Base-by-base conservation (phyloP, 2,113 vertebrate species). In the Candoia aspera region DNA sequence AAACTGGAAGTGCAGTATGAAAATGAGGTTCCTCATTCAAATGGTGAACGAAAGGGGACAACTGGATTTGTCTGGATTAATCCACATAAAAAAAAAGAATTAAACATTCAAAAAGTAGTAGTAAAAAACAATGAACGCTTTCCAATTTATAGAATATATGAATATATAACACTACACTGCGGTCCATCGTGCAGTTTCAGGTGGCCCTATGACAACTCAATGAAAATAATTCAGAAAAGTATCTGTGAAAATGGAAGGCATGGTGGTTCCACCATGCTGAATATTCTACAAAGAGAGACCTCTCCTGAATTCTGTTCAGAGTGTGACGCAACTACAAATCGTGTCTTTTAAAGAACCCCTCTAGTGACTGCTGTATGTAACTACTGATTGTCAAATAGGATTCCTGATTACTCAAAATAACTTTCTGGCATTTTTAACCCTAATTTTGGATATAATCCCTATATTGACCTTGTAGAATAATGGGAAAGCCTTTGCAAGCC, bases 361-460 rank as follows among this genome's bases (percentile, higher is more conserved):
- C 55, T 88, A 23, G 19, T 60, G 33, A 37, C 60, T 4, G 49
- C n/a, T 37, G 23, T 42, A 58, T 21, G 5, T 24, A 60, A 88
- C 23, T 23, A 49, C 49, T 49, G 49, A 49, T 49, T 49, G 49
- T 49, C 49, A 49, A 49, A 49, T 49, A 49, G 49, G 49, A 26
- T 87, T 46, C n/a, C 26, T 17, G 24, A 90, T 19, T 0, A n/a
- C 26, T 0, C 79, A 12, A 91, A 23, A 90, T 87, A 92, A 57
- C 15, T 91, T 26, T 49, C 88, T 84, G 2, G 17, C 0, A 4
- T 91, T 94, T 90, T 92, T 90, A 89, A 94, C 93, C 2, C 53
- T 86, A 92, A 91, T 92, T 84, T 24, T 58, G 8, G 23, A 33
- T 90, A 92, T 90, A 91, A 90, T 12, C 53, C 57, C 3, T 53